Conservation (phyloP, 2,797 vertebrate genomes). For the Scolopax bukidnonensis region DNA sequence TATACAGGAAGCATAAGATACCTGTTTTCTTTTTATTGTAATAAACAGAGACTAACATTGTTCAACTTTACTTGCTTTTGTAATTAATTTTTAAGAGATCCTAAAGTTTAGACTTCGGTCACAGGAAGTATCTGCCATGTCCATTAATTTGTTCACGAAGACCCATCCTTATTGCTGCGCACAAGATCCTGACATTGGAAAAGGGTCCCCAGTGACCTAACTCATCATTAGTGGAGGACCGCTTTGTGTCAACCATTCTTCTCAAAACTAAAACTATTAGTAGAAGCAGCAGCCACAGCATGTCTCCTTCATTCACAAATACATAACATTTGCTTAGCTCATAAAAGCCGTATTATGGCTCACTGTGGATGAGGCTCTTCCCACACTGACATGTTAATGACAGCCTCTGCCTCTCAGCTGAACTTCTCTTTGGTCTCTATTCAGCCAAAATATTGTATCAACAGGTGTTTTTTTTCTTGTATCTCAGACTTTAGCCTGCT, state of each 20-base stretch:
- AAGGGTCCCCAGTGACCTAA: background rate
- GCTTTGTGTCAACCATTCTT: background rate
- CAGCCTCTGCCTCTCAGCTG: background rate
- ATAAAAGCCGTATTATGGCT: background rate
- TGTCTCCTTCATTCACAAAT: background rate
- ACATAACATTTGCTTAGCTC: background rate
- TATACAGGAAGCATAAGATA: background rate
- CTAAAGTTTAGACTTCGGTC: background rate
- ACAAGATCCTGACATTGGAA: background rate
- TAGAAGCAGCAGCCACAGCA: background rate
- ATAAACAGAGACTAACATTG: background rate
- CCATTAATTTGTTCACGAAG: background rate
- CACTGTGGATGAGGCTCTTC: background rate
- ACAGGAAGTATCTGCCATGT: background rate
- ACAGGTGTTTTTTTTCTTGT: background rate
- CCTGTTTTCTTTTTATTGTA: background rate
- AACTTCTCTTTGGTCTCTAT: background rate
- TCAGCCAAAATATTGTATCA: constrained; percentile 10
- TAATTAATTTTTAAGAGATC: background rate
- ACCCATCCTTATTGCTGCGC: rapidly evolving
- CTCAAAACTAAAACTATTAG: background rate
- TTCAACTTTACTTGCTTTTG: background rate
- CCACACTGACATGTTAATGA: background rate
- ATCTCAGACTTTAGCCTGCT: background rate
- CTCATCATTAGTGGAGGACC: background rate